Conservation (phyloP, 1,140 invertebrate genomes). For the Atta texana region DNA sequence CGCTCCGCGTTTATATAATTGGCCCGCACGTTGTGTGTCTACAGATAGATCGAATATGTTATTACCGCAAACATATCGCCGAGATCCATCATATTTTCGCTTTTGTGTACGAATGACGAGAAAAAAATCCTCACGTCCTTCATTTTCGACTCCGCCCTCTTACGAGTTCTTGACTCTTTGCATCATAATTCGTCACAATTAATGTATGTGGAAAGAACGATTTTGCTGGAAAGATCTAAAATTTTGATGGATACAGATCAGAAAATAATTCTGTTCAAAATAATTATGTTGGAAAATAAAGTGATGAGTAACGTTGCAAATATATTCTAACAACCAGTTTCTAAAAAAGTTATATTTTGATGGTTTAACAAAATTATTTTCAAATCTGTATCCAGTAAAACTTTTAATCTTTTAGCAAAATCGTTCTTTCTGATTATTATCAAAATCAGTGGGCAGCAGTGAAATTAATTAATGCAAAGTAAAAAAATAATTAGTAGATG, state of each 20-base stretch:
- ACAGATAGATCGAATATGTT: slow-evolving; percentile 74
- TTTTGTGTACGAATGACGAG: slow-evolving; percentile 7
- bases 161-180: slow-evolving; percentile 25
- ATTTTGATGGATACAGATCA: too few species aligned
- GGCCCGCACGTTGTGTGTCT: slow-evolving; percentile 84
- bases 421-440: background rate
- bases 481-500: background rate
- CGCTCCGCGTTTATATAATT: slow-evolving; percentile 81
- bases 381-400: too few species aligned
- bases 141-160: slow-evolving; percentile 28
- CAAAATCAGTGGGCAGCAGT: background rate
- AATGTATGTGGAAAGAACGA: too few species aligned
- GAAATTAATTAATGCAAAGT: slow-evolving; percentile 7
- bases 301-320: too few species aligned
- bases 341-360: too few species aligned
- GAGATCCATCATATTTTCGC: slow-evolving; percentile 41
- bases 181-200: background rate
- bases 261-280: too few species aligned
- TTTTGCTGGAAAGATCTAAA: too few species aligned
- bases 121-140: slow-evolving; percentile 20
- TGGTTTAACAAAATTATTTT: too few species aligned
- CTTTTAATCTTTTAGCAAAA: too few species aligned
- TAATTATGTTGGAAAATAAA: too few species aligned
- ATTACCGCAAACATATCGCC: slow-evolving; percentile 50
- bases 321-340: too few species aligned